Percentiles rank a stretch among this genome's conserved stretches.
phyloP scores from a whole-genome alignment of 2,113 vertebrate species.

The Halichoerus grypus region DNA sequence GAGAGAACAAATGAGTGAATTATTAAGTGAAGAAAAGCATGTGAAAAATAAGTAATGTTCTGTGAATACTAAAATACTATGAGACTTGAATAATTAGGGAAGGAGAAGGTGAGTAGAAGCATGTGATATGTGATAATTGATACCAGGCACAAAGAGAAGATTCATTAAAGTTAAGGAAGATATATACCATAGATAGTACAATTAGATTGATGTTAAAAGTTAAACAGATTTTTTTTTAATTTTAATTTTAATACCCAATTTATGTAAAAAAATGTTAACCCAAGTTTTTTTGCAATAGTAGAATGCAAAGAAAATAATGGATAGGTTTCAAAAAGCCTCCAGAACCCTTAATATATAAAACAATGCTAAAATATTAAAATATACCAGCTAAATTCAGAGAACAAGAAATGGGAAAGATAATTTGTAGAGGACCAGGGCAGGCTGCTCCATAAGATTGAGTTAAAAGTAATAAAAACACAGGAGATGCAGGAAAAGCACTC shows the following conservation, averaged over 20 bases:
- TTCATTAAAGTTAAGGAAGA: not conserved
- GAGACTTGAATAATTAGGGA: not conserved
- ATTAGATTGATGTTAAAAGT: not conserved
- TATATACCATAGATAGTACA: fast-evolving
- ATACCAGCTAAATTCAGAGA: not conserved
- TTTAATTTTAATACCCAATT: not conserved
- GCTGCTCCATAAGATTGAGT: not conserved
- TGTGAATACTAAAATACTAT: not conserved
- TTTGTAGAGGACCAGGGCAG: not conserved
- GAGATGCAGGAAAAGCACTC: not conserved
- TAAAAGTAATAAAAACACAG: not conserved
- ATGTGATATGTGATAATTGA: not conserved
- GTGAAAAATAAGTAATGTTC: not conserved
- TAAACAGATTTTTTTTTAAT: not conserved
- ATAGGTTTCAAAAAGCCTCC: not conserved
- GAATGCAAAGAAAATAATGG: not conserved
- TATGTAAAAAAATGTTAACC: not conserved
- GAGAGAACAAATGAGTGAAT: not conserved
- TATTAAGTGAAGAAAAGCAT: not conserved
- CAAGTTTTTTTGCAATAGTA: not conserved
- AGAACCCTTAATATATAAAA: not conserved
- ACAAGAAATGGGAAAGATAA: not conserved
- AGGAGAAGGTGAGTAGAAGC: not conserved
- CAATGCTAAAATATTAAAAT: not conserved
- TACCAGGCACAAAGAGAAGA: not conserved